These are phyloP conservation scores for Malthinus seriepunctatus DNA, from an alignment of 2,888 invertebrate genomes.

Conservation along the genomic window DNA sequence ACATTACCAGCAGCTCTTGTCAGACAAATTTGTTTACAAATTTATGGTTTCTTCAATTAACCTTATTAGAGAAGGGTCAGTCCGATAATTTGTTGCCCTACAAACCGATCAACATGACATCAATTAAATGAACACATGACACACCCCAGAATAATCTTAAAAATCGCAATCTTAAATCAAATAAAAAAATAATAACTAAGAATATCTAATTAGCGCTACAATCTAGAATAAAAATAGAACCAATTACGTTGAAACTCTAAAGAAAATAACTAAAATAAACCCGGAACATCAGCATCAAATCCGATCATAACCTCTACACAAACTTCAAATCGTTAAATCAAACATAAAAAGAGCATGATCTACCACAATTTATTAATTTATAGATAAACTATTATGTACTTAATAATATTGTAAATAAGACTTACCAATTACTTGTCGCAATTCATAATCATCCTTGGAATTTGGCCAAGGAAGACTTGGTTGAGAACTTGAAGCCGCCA, in stretches of 20 bases:
- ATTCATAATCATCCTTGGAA: constrained; percentile 88
- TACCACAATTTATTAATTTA: not conserved
- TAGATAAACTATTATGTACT: not conserved
- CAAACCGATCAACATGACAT: constrained; percentile 36
- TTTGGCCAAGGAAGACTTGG: constrained; percentile 77
- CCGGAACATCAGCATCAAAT: constrained; percentile 49
- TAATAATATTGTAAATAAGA: constrained; percentile 42
- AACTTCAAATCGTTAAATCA: constrained; percentile 12
- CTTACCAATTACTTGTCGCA: constrained; percentile 91
- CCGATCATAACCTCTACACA: constrained; percentile 48
- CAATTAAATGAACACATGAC: constrained; percentile 32
- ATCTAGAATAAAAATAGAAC: constrained; percentile 1
- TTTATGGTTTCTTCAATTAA: constrained; percentile 38
- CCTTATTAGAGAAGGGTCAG: constrained; percentile 43
- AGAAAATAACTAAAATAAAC: constrained; percentile 36
- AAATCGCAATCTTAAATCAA: not conserved
- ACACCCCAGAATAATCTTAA: constrained; percentile 20
- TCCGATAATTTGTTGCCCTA: constrained; percentile 36
- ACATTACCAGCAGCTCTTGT: not conserved
- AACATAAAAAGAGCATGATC: constrained; percentile 2
- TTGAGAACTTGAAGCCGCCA: constrained; percentile 61
- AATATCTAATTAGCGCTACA: not conserved
- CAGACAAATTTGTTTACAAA: constrained; percentile 18
- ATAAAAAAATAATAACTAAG: constrained; percentile 2
- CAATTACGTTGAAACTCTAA: not conserved